Evolutionary conservation across 2,113 vertebrate genomes (phyloP).

Genomic region (Labeo catla): DNA sequence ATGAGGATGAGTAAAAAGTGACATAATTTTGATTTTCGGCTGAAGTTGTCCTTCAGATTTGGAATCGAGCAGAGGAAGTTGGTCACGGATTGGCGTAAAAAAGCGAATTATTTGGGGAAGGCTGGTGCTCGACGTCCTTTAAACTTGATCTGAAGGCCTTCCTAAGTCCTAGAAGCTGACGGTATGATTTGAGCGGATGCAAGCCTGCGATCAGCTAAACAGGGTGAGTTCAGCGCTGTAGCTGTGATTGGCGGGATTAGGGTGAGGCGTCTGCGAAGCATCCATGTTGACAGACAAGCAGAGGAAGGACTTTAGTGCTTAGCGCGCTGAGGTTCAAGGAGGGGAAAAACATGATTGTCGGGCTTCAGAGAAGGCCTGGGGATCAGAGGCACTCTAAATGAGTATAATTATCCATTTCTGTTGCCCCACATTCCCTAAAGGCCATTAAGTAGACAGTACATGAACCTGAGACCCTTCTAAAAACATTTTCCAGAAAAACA

Average conservation of each 20-base stretch:
- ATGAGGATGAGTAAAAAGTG: neutral
- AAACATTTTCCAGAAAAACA: neutral
- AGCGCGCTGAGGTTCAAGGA: constrained; percentile 53
- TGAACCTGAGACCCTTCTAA: constrained; percentile 4
- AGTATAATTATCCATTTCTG: constrained; percentile 34
- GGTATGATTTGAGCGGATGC: neutral
- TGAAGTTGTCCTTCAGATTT: neutral
- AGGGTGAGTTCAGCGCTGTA: neutral
- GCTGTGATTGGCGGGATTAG: constrained; percentile 46
- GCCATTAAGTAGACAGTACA: neutral
- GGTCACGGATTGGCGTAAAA: neutral
- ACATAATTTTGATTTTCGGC: neutral
- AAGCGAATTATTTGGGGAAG: neutral
- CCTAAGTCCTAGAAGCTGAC: constrained; percentile 17
- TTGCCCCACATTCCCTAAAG: neutral
- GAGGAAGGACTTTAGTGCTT: constrained; percentile 55
- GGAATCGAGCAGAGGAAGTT: neutral
- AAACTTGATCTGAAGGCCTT: constrained; percentile 24
- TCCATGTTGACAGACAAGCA: constrained; percentile 61
- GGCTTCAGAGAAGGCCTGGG: constrained; percentile 55
- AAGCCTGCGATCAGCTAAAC: constrained; percentile 16
- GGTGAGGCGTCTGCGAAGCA: constrained; percentile 40
- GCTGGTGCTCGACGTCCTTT: constrained; percentile 6
- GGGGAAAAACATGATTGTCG: constrained; percentile 64
- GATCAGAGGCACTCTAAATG: constrained; percentile 50